Conservation (phyloP, 2,113 vertebrate species). For the Gymnorhina tibicen region DNA sequence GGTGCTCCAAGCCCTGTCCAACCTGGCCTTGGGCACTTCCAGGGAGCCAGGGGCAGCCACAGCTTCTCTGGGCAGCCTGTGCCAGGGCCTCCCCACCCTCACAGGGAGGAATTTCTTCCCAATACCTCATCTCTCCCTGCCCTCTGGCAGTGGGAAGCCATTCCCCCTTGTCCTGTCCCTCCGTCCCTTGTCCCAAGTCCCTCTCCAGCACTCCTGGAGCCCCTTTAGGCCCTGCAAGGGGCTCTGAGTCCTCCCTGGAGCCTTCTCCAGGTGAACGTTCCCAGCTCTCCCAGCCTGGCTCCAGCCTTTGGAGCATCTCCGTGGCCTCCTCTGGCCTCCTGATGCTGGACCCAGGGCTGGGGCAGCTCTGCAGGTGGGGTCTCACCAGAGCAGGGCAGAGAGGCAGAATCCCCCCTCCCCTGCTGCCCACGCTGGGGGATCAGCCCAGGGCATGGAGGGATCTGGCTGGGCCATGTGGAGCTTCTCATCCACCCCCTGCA, state of each 20-base stretch:
- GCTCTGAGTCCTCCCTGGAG: accelerated
- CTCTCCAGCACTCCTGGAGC: not conserved
- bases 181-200: not conserved
- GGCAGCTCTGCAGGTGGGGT: not conserved
- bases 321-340: not conserved
- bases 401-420: not conserved
- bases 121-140: not conserved
- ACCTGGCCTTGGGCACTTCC: not conserved
- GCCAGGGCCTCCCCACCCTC: not conserved
- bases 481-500: not conserved
- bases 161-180: not conserved
- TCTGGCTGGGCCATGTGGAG: not conserved
- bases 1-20: accelerated
- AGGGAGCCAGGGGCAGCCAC: not conserved
- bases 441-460: not conserved
- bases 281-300: not conserved
- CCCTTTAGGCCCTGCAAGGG: accelerated
- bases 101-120: accelerated
- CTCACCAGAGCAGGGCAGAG: not conserved
- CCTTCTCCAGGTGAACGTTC: accelerated
- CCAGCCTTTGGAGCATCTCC: not conserved
- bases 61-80: not conserved
- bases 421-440: not conserved
- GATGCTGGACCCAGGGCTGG: not conserved
- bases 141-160: not conserved